Evolutionary conservation across 2,888 invertebrate genomes (phyloP).

Genomic region (Zonitis immaculata): DNA sequence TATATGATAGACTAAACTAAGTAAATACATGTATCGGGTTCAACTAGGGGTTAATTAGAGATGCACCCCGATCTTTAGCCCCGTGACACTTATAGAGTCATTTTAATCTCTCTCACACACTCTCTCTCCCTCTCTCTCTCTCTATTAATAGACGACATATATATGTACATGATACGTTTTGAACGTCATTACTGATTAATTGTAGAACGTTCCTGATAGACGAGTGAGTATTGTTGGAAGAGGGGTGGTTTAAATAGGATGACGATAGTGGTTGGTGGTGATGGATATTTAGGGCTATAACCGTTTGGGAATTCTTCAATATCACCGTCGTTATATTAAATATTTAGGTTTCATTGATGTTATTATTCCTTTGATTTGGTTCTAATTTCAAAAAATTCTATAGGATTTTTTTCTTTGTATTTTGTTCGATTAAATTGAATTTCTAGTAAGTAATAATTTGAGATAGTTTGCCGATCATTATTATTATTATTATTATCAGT

Average conservation of each 20-base stretch:
- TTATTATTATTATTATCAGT: too few species aligned
- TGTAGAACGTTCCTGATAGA: conserved; percentile 10
- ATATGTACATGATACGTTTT: conserved; percentile 21
- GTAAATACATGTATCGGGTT: conserved; percentile 20
- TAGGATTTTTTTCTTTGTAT: too few species aligned
- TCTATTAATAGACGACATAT: conserved; percentile 15
- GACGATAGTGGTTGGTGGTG: not conserved
- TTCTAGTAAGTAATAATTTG: too few species aligned
- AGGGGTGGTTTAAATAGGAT: not conserved
- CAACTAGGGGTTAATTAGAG: conserved; percentile 20
- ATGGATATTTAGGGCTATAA: not conserved
- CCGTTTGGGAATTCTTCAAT: conserved; percentile 4
- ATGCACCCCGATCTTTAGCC: conserved; percentile 21
- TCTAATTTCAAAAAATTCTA: too few species aligned
- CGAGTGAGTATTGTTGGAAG: not conserved
- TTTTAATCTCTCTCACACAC: too few species aligned
- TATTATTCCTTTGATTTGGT: too few species aligned
- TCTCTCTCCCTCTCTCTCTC: not conserved
- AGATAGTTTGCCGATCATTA: too few species aligned
- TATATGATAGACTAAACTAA: conserved; percentile 3
- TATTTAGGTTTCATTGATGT: conserved; percentile 8
- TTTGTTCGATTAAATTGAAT: too few species aligned
- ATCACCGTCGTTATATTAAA: not conserved
- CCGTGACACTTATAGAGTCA: conserved; percentile 16
- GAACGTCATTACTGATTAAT: conserved; percentile 25